Conservation (phyloP, 2,797 vertebrate genomes). For the Tragopan temminckii region DNA sequence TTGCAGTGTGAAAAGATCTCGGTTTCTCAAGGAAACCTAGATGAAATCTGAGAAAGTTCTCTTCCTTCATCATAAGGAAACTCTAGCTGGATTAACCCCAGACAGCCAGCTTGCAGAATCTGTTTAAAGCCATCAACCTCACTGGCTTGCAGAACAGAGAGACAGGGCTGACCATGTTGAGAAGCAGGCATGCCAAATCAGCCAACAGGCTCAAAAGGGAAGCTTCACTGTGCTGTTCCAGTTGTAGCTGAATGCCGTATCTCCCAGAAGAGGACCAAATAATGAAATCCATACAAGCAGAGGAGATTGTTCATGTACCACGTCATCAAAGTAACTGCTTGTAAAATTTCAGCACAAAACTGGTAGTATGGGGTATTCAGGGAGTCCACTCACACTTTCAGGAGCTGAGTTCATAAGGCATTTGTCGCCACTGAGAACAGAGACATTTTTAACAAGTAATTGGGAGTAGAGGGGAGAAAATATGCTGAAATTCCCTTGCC, state of each 20-base stretch:
- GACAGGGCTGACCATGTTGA: background rate
- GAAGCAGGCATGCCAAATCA: background rate
- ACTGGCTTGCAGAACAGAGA: background rate
- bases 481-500: background rate
- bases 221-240: background rate
- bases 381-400: background rate
- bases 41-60: background rate
- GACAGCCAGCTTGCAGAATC: fast-evolving
- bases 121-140: background rate
- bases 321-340: background rate
- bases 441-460: background rate
- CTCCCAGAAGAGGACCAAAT: background rate
- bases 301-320: background rate
- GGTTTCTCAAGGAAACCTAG: background rate
- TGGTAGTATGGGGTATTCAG: fast-evolving
- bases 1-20: background rate
- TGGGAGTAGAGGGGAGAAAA: background rate
- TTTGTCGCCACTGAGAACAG: background rate
- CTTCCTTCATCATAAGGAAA: background rate
- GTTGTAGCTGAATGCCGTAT: background rate
- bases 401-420: background rate
- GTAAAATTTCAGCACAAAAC: background rate
- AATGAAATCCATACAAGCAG: background rate
- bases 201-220: background rate
- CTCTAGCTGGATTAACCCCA: fast-evolving